These are phyloP conservation scores for Spea hammondii DNA, from an alignment of 2,797 vertebrate species.

Conservation along the genomic window DNA sequence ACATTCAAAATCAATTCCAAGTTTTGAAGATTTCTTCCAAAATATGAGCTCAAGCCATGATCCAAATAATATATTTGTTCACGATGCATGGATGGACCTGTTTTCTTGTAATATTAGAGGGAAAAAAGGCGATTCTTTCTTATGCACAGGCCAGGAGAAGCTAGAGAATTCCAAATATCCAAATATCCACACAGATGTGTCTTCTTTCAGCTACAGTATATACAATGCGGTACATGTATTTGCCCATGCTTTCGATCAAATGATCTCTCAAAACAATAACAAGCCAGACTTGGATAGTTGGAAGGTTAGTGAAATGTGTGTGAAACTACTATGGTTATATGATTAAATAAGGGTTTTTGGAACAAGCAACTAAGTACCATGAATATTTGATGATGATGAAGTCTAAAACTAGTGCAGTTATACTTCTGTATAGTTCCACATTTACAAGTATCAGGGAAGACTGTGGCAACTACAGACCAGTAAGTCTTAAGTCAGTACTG, in stretches of 20 bases:
- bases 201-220: not conserved
- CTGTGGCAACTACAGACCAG: too few relatives aligned
- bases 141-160: not conserved
- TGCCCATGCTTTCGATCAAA: not conserved
- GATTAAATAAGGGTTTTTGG: too few relatives aligned
- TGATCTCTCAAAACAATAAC: not conserved
- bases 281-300: not conserved
- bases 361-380: too few relatives aligned
- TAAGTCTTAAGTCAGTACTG: too few relatives aligned
- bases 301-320: not conserved
- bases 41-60: not conserved
- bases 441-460: too few relatives aligned
- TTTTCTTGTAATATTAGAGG: not conserved
- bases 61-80: constrained; percentile 2
- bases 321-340: too few relatives aligned
- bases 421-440: too few relatives aligned
- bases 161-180: not conserved
- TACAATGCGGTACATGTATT: not conserved
- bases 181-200: not conserved
- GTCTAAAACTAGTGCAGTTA: too few relatives aligned
- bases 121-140: not conserved
- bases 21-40: not conserved
- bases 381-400: too few relatives aligned
- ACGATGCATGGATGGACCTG: not conserved
- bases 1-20: not conserved